A percentile compares a stretch with the other conserved stretches of the same genome.
Evolutionary conservation across 92 coral and sea anemone species (phyloP).

Genomic region (Umimayanthus chanpuru): DNA sequence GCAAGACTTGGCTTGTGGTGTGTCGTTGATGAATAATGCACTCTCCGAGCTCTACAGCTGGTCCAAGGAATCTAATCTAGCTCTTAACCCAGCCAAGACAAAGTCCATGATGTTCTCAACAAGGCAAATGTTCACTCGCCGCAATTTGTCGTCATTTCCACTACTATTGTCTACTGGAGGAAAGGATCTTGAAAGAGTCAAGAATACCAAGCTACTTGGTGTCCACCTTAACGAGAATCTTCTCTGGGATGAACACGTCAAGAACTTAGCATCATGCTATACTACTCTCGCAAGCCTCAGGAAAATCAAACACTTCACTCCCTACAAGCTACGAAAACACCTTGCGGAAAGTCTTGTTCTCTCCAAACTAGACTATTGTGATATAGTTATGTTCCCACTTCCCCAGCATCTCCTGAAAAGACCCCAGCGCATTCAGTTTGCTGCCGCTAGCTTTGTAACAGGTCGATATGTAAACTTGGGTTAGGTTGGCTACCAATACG

Average conservation of each 20-base stretch:
- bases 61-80: background rate
- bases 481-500: too few species aligned
- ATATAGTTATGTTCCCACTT: slow-evolving; percentile 22
- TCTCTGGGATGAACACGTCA: slow-evolving; percentile 52
- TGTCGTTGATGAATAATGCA: slow-evolving; percentile 20
- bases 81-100: slow-evolving; percentile 23
- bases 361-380: slow-evolving; percentile 16
- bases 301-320: slow-evolving; percentile 47
- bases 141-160: slow-evolving; percentile 17
- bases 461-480: too few species aligned
- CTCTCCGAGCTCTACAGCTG: slow-evolving; percentile 12
- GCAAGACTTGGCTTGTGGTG: slow-evolving; percentile 7
- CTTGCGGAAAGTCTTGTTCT: slow-evolving; percentile 38
- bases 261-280: slow-evolving; percentile 45
- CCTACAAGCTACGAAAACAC: slow-evolving; percentile 44
- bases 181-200: slow-evolving; percentile 44
- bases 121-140: background rate
- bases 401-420: too few species aligned
- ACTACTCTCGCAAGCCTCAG: slow-evolving; percentile 48
- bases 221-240: slow-evolving; percentile 39
- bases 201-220: slow-evolving; percentile 27
- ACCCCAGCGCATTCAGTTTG: too few species aligned
- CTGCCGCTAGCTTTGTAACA: too few species aligned
- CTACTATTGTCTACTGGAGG: slow-evolving; percentile 25
- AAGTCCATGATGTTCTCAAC: slow-evolving; percentile 24